Conservation (phyloP, 1,140 invertebrate genomes). For the Pteromalus puparum region DNA sequence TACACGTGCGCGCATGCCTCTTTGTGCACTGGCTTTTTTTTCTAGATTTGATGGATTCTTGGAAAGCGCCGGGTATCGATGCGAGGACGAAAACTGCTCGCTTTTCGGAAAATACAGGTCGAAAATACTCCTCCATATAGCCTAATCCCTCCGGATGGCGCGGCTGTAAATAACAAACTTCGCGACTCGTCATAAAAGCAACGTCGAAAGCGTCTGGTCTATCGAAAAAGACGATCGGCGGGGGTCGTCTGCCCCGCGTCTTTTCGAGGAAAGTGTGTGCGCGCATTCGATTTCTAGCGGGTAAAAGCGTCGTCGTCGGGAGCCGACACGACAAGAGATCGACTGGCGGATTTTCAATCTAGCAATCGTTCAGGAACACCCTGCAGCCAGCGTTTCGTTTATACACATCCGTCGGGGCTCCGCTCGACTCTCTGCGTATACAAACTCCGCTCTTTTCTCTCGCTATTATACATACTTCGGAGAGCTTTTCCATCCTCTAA, state of each 20-base stretch:
- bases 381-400: constrained; percentile 33
- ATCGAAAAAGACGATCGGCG: constrained; percentile 11
- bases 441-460: constrained; percentile 53
- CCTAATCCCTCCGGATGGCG: too few relatives aligned
- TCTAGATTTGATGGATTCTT: too few relatives aligned
- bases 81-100: too few relatives aligned
- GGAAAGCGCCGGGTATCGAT: too few relatives aligned
- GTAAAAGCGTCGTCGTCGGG: constrained; percentile 3
- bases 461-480: constrained; percentile 16
- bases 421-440: constrained; percentile 41
- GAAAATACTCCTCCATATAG: too few relatives aligned
- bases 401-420: constrained; percentile 12
- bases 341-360: constrained; percentile 50
- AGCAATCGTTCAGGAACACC: constrained; percentile 38
- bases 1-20: background rate
- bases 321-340: constrained; percentile 21
- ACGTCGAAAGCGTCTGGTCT: background rate
- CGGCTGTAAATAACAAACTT: background rate
- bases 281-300: background rate
- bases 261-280: background rate
- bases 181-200: background rate
- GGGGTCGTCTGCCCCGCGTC: background rate
- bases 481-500: constrained; percentile 40
- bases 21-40: too few relatives aligned
- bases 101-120: too few relatives aligned